Base-by-base conservation (phyloP, 1,140 invertebrate genomes). In the Conus ventricosus region DNA sequence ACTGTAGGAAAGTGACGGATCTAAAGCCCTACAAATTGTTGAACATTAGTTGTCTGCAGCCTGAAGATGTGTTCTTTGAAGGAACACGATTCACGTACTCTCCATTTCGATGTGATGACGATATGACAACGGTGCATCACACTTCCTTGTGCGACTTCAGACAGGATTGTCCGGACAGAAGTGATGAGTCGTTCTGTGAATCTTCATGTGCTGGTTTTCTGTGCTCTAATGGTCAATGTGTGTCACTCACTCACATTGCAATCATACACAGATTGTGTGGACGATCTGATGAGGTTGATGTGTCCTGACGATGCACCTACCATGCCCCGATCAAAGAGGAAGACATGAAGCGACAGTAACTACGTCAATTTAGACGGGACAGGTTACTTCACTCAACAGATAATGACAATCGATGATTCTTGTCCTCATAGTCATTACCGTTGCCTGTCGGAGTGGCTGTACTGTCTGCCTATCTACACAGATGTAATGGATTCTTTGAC, bases 401-500 rank as follows among this genome's bases (percentile, higher is more conserved):
- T 20, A 5, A 25, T 85, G 57, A 55, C 11, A 63, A 11, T 57
- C n/a, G 25, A 25, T 39, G 17, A 85, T 23, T 55, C 83, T 15
- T 85, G 83, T 85, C 83, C 83, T n/a, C 23, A 85, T 10, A 85
- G 54, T 27, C 83, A 85, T 51, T 85, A 60, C 25, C 83, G 83
- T 25, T 85, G 83, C 67, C 20, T 7, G 39, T 23, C 54, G 1
- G 51, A 67, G 27, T 23, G 39, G 27, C 4, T 27, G 20, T 25
- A 81, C 53, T 71, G 82, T 54, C 8, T 81, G 39, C 60, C 78
- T 39, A 67, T 76, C 11, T 85, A 85, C 83, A 55, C 15, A 23
- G 83, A 10, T 85, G 83, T 85, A 85, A 85, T 57, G 89, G 86
- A 39, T 54, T 85, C 10, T 27, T 17, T 55, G 83, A 85, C 83